Conservation (phyloP, 1,140 invertebrate genomes). For the Trichonephila clavata region DNA sequence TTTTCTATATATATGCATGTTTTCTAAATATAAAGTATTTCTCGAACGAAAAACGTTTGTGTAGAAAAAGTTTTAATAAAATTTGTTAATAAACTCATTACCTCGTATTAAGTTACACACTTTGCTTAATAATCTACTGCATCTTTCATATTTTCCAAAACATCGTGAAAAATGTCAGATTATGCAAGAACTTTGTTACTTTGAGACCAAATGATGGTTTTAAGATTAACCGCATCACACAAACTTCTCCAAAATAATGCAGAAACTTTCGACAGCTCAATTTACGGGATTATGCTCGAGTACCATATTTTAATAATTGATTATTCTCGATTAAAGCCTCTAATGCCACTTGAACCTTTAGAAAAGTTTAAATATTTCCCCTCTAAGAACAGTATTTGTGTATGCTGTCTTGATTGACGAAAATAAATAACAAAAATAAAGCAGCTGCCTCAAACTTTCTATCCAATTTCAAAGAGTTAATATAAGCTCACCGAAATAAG, state of each 20-base stretch:
- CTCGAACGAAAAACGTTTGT: too few species aligned
- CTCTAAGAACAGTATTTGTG: neutral
- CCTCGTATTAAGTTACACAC: too few species aligned
- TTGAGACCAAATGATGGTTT: neutral
- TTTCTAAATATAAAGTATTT: too few species aligned
- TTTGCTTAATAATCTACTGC: too few species aligned
- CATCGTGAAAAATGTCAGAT: too few species aligned
- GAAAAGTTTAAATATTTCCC: neutral
- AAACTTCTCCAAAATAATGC: neutral
- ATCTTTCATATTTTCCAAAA: too few species aligned
- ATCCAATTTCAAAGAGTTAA: slow-evolving; percentile 3
- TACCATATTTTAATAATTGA: neutral
- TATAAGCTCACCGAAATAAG: neutral
- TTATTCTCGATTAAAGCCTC: neutral
- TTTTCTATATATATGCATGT: too few species aligned
- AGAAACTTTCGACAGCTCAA: neutral
- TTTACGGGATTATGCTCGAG: neutral
- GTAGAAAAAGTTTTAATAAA: too few species aligned
- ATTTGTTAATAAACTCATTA: too few species aligned
- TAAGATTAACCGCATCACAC: neutral
- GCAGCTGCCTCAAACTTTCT: neutral
- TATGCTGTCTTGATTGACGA: neutral
- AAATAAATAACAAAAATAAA: neutral
- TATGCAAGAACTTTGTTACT: too few species aligned
- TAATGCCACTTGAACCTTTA: neutral